These are phyloP conservation scores for Carabus problematicus DNA, from an alignment of 2,888 invertebrate genomes.

Conservation along the genomic window DNA sequence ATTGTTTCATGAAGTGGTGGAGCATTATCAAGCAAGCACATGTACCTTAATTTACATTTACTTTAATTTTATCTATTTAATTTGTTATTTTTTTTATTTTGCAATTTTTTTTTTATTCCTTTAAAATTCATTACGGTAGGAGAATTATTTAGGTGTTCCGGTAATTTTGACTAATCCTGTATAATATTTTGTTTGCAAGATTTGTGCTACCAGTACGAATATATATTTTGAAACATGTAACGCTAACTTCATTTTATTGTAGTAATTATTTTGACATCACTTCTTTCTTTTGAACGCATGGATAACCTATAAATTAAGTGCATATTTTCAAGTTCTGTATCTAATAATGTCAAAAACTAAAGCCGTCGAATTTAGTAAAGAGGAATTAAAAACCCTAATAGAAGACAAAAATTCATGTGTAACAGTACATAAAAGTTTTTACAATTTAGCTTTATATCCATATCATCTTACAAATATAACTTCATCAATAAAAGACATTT, in stretches of 20 bases:
- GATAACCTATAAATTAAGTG: conserved; percentile 23
- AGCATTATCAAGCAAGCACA: no score
- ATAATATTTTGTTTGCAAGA: no score
- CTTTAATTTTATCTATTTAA: no score
- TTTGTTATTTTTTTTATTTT: no score
- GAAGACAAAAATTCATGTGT: conserved; percentile 67
- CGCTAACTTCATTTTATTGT: neutral
- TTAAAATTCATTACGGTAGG: no score
- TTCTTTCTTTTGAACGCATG: conserved; percentile 27
- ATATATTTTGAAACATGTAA: no score
- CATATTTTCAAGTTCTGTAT: conserved; percentile 32
- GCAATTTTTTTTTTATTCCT: no score
- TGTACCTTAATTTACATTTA: no score
- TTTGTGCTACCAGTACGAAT: no score
- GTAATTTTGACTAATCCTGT: no score
- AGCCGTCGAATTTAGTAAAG: conserved; percentile 59
- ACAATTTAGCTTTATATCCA: conserved; percentile 69
- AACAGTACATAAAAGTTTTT: conserved; percentile 61
- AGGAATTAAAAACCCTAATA: conserved; percentile 64
- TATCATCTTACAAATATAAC: conserved; percentile 68
- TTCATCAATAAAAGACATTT: conserved; percentile 65
- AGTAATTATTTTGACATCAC: neutral
- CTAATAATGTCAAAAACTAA: conserved; percentile 40
- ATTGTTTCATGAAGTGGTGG: no score
- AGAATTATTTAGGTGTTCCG: no score